Base-by-base conservation (phyloP, 2,888 invertebrate species). In the Dryobotodes eremita region DNA sequence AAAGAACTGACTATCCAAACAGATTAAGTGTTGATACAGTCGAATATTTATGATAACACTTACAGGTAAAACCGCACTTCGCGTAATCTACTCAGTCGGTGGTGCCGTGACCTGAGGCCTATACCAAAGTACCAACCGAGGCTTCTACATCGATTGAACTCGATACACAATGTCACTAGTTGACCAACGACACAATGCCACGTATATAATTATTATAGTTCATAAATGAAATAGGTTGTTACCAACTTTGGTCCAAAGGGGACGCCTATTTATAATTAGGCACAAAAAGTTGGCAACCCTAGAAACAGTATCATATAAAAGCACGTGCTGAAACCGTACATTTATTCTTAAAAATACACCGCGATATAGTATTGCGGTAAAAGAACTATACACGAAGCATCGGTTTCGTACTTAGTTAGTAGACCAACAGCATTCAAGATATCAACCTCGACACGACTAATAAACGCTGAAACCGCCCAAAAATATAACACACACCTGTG, bases 31-130 rank as follows among this genome's bases (percentile, higher is more conserved):
- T 81, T 74, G 42, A 81, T 79, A 71, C 69, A 86, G 82, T 81
- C 81, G 66, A 80, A 69, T 82, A 73, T n/a, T n/a, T 80, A 80
- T 68, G 10, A 71, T 80, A 88, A 86, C 82, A 82, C 76, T 81
- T 84, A 87, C 26, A 72, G 75, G 66, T 80, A 83, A 82, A 62
- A 69, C 75, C 70, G 82, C 80, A 82, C 83, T 79, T 71, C 74
- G 64, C 78, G 75, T 78, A 73, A 75, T 77, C 80, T 88, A 88
- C 78, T 88, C 88, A 88, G 88, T 87, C 88, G 70, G 82, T 86
- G 79, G 83, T 80, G 88, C 55, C 85, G 85, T 78, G 75, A 86
- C 77, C 79, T 66, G 76, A 53, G 71, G 53, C 36, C 71, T 75
- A 76, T 31, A 68, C 66, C 42, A 69, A 79, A 86, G 79, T 85